Evolutionary conservation across 2,797 vertebrate genomes (phyloP).

Genomic region (Synanceia verrucosa): DNA sequence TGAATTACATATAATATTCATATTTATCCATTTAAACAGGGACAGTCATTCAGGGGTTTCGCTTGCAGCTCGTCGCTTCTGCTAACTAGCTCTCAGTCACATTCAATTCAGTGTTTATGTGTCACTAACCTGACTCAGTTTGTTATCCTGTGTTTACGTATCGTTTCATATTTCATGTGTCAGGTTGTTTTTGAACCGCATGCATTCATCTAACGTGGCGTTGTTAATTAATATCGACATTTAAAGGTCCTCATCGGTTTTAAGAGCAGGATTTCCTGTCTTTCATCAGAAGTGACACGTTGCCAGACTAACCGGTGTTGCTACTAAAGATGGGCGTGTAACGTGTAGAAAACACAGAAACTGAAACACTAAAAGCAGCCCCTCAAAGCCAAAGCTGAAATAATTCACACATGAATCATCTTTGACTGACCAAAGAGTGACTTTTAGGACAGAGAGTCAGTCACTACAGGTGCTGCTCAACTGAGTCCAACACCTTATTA

Average conservation of each 20-base stretch:
- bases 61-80: not conserved
- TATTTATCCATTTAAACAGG: rapidly evolving
- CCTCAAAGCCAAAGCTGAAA: not conserved
- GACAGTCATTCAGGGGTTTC: not conserved
- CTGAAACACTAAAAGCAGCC: too few relatives aligned
- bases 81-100: not conserved
- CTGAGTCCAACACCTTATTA: too few relatives aligned
- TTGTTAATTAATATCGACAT: too few relatives aligned
- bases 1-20: too few relatives aligned
- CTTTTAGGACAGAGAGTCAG: too few relatives aligned
- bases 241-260: too few relatives aligned
- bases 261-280: not conserved
- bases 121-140: too few relatives aligned
- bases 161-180: too few relatives aligned
- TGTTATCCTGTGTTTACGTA: not conserved
- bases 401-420: too few relatives aligned
- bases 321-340: not conserved
- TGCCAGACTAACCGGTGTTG: slow-evolving; percentile 33
- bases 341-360: not conserved
- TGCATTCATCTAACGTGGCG: not conserved
- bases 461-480: too few relatives aligned
- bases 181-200: not conserved
- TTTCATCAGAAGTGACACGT: not conserved
- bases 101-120: too few relatives aligned
- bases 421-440: too few relatives aligned